Base-by-base conservation (phyloP, 2,888 invertebrate species). In the Dryobota labecula region DNA sequence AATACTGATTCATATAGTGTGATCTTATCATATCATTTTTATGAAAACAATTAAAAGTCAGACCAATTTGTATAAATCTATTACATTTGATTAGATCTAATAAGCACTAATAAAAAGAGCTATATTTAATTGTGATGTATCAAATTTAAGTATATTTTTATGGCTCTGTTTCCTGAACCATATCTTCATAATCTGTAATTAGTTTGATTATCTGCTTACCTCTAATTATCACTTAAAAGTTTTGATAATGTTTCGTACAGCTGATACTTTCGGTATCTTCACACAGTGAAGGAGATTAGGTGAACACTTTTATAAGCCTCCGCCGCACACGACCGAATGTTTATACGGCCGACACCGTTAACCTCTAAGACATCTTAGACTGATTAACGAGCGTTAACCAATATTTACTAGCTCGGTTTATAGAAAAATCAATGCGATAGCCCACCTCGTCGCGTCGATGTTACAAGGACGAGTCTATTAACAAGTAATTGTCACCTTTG, bases 351-450 rank as follows among this genome's bases (percentile, higher is more conserved):
- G 70, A 76, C 73, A 72, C 58, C 62, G 67, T 80, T 72, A 75
- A 80, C 74, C 76, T 83, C 64, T 67, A 70, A 76, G 76, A 81
- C 76, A 70, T 79, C 62, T 74, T 70, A 74, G 54, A 68, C 71
- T 80, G 74, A 82, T 83, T 80, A 83, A 75, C 74, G 82, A 81
- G 74, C 86, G 62, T 80, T 70, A 71, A 74, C 79, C 75, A 90
- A 89, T 91, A 89, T 91, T 92, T 90, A 91, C 91, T 84, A 78
- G 78, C 82, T 82, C 72, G 72, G 87, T 92, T 91, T 91, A 90
- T 89, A 82, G 90, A 92, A 94, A 94, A 94, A 93, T 94, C 94
- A 92, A 94, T 94, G 92, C 84, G 81, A 73, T 83, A 82, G 69
- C 53, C 41, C 53, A 76, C 68, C 69, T 70, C 36, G 70, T 71